Base-by-base conservation (phyloP, 2,888 invertebrate genomes). In the Holacanthella duospinosa region DNA sequence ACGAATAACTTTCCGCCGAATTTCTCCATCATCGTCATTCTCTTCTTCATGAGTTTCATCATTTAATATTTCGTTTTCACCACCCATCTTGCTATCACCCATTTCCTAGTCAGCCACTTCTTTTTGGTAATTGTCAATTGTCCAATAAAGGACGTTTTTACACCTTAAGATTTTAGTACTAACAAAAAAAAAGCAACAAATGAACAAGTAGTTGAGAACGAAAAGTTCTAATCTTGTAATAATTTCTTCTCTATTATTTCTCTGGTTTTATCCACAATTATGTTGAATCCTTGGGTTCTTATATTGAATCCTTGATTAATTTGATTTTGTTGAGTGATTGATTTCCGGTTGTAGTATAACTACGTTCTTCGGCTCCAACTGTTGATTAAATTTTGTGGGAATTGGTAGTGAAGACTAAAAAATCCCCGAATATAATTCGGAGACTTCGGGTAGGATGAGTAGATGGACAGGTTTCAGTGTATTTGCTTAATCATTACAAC, bases 1-100 rank as follows among this genome's bases (percentile, higher is more conserved):
- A 60, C 69, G 64, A 57, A 69, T 68, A 58, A 72, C 70, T 28
- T 66, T 66, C 56, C 70, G 29, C 53, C 72, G 71, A 21, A 72
- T 67, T 61, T 67, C 68, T 53, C 68, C 72, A 28, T 64, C 61
- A 44, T 72, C 72, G 53, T 61, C 59, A 48, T 68, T 63, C 26
- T 68, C 63, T 29, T 66, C 60, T 28, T 70, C 61, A 25, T 68
- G 67, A 12, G 68, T 55, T 9, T 66, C 59, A 6, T 70, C 68
- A 28, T 68, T 66, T n/a, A 68, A 29, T 28, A 64, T 61, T 29
- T 64, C 65, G 2, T 56, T 64, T 3, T 62, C 66, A 48, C 48
- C 48, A 4, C 48, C 48, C 48, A 48, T 48, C 4, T 48, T 21
- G 12, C 48, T 48, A 4, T 36, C 16, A 6, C 9, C 36, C 16